Evolutionary conservation across 2,113 vertebrate species (phyloP).

Genomic region (Protobothrops flavoviridis): DNA sequence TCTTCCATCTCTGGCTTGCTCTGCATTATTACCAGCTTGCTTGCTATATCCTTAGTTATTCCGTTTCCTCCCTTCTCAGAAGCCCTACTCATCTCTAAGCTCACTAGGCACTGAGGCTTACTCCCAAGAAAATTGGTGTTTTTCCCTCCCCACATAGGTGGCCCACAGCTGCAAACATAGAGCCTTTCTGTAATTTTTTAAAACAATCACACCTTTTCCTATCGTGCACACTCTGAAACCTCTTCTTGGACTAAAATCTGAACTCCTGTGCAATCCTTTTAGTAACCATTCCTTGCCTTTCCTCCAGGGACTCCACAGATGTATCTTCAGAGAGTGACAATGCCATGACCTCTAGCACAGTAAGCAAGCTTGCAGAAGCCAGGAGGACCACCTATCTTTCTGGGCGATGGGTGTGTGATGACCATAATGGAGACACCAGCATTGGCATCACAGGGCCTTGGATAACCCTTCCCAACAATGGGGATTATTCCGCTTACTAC

Average conservation of each 20-base stretch:
- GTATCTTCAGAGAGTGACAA: constrained; percentile 82
- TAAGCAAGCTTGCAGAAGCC: constrained; percentile 94
- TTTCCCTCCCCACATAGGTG: background rate
- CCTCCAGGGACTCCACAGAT: constrained; percentile 85
- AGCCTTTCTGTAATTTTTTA: background rate
- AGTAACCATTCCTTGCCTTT: background rate
- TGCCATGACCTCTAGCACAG: constrained; percentile 92
- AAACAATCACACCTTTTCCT: background rate
- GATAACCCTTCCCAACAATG: constrained; percentile 90
- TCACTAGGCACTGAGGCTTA: background rate
- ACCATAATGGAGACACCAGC: constrained; percentile 96
- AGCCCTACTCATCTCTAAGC: background rate
- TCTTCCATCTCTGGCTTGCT: background rate
- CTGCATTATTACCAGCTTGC: background rate
- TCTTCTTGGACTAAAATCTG: background rate
- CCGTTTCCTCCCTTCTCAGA: background rate
- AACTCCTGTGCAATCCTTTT: background rate
- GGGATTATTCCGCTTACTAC: constrained; percentile 96
- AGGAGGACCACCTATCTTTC: constrained; percentile 95
- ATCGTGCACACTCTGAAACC: background rate
- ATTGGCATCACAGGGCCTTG: constrained; percentile 89
- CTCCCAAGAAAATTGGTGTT: background rate
- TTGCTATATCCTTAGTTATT: background rate
- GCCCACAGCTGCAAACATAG: background rate
- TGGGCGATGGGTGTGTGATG: constrained; percentile 95